These are phyloP conservation scores for Agrotis exclamationis DNA, from an alignment of 2,888 invertebrate genomes.

Conservation along the genomic window DNA sequence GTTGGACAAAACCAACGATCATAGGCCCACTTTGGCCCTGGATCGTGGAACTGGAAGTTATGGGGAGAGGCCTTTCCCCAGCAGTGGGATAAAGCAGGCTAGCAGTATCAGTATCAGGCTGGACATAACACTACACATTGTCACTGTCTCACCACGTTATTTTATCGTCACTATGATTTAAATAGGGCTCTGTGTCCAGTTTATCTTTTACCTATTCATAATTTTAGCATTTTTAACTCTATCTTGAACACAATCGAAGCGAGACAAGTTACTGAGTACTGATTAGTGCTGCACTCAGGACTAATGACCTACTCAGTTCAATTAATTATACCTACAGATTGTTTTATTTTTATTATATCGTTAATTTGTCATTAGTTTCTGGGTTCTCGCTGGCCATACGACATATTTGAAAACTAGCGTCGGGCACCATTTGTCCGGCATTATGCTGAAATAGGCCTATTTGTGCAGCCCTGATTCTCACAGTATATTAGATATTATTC, in stretches of 20 bases:
- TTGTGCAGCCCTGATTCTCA: too few species aligned
- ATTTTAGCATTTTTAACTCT: background rate
- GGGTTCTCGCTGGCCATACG: background rate
- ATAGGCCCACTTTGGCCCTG: too few species aligned
- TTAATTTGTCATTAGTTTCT: constrained; percentile 11
- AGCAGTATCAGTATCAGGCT: constrained; percentile 41
- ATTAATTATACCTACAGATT: background rate
- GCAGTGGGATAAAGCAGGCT: too few species aligned
- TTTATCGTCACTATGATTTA: background rate
- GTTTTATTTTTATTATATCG: background rate
- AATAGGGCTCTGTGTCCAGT: background rate
- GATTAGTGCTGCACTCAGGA: constrained; percentile 2
- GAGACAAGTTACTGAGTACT: background rate
- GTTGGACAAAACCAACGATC: too few species aligned
- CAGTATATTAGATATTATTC: too few species aligned
- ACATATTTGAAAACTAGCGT: background rate
- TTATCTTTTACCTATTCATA: background rate
- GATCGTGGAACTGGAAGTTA: too few species aligned
- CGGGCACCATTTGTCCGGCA: too few species aligned
- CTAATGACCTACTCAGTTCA: constrained; percentile 3
- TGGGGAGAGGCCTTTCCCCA: too few species aligned
- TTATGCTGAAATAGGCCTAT: too few species aligned
- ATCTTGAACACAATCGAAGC: background rate
- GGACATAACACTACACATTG: constrained; percentile 17
- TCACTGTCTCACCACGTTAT: background rate